These are phyloP conservation scores for Ichneumoninae sp. DNA, from an alignment of 2,888 invertebrate species.

Conservation along the genomic window DNA sequence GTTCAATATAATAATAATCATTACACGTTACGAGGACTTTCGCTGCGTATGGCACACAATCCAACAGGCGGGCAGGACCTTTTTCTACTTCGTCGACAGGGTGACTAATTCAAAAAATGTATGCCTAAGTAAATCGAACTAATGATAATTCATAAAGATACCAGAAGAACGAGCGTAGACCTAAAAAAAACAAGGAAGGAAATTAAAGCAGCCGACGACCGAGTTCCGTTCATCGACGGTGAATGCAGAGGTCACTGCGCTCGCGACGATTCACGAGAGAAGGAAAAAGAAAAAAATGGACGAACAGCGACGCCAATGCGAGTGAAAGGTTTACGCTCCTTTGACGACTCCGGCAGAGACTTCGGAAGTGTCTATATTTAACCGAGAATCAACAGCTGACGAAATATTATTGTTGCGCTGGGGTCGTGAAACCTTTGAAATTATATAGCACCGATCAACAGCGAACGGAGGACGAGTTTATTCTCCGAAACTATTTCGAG, in stretches of 20 bases:
- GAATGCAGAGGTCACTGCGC: not conserved
- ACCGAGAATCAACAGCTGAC: constrained; percentile 28
- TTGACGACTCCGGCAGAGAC: not conserved
- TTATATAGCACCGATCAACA: not conserved
- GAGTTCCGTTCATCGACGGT: constrained; percentile 38
- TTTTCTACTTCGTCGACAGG: constrained; percentile 78
- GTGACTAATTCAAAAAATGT: constrained; percentile 45
- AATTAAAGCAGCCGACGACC: constrained; percentile 66
- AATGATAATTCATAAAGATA: constrained; percentile 75
- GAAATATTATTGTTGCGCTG: constrained; percentile 29
- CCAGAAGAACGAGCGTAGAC: constrained; percentile 71
- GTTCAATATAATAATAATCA: constrained; percentile 47
- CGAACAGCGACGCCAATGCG: not conserved
- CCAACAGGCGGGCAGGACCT: constrained; percentile 78
- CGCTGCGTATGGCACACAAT: constrained; percentile 76
- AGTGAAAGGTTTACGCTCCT: not conserved
- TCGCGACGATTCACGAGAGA: constrained; percentile 4
- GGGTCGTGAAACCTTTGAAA: constrained; percentile 21
- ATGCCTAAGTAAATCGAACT: constrained; percentile 68
- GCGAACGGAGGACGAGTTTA: not conserved
- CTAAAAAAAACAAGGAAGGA: constrained; percentile 55
- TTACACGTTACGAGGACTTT: constrained; percentile 60
- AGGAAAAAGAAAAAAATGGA: constrained; percentile 1
- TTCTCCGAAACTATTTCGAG: constrained; percentile 24
- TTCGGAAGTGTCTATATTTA: constrained; percentile 37